A percentile compares a stretch with the other conserved stretches of the same genome.
Evolutionary conservation across 2,113 vertebrate species (phyloP).

Genomic region (Elephas maximus): DNA sequence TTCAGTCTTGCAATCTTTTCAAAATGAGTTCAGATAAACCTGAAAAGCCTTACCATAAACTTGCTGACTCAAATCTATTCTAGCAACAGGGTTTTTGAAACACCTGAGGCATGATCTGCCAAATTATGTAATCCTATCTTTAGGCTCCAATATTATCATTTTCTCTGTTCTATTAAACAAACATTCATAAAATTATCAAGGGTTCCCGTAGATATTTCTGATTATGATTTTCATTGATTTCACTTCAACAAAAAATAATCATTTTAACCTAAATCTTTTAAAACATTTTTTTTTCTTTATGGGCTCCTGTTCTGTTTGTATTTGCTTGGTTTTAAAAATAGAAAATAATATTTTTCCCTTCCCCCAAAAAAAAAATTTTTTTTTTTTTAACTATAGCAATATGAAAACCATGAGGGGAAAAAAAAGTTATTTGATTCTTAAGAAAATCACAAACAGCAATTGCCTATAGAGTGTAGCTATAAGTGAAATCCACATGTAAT

Average conservation of each 20-base stretch:
- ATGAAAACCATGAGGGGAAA: slow-evolving; percentile 58
- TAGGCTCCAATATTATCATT: neutral
- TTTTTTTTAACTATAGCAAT: neutral
- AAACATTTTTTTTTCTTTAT: neutral
- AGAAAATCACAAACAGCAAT: slow-evolving; percentile 76
- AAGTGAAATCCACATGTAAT: slow-evolving; percentile 85
- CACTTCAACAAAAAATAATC: slow-evolving; percentile 48
- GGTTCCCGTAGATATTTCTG: neutral
- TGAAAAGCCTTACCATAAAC: neutral
- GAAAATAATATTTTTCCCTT: slow-evolving; percentile 65
- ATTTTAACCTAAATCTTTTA: slow-evolving; percentile 32
- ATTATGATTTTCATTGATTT: slow-evolving; percentile 42
- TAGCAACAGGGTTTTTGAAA: neutral
- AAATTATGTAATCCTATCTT: slow-evolving; percentile 32
- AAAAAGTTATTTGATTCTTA: slow-evolving; percentile 77
- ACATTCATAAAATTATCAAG: neutral
- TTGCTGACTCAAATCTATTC: slow-evolving; percentile 39
- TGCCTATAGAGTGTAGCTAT: slow-evolving; percentile 77
- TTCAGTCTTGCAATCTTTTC: neutral
- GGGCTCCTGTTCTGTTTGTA: neutral
- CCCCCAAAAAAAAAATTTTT: neutral
- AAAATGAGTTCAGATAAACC: slow-evolving; percentile 48
- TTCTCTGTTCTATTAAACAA: neutral
- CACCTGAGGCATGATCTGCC: neutral
- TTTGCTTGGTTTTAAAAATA: slow-evolving; percentile 71